Conservation (phyloP, 1,140 invertebrate species). For the Leptoteleia sp. region DNA sequence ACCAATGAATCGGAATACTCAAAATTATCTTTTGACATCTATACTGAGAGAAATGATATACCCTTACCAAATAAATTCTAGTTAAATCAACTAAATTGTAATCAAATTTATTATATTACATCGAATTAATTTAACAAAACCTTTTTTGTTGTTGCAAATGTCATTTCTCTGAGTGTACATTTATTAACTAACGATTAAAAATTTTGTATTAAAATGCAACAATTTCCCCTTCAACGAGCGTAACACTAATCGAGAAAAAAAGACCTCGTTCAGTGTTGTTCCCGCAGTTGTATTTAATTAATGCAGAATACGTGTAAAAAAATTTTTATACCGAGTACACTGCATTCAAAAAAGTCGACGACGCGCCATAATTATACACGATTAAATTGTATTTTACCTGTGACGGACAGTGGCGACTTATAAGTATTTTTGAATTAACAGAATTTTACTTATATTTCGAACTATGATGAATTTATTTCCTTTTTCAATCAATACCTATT, state of each 20-base stretch:
- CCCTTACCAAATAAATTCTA: too few relatives aligned
- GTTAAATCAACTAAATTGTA: too few relatives aligned
- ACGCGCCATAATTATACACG: conserved; percentile 69
- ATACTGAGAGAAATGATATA: background rate
- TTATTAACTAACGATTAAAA: too few relatives aligned
- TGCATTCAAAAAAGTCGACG: conserved; percentile 57
- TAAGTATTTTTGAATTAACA: conserved; percentile 61
- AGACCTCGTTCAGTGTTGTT: too few relatives aligned
- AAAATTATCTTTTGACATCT: conserved; percentile 9
- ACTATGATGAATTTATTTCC: background rate
- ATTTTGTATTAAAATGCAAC: too few relatives aligned
- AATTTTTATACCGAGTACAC: conserved; percentile 41
- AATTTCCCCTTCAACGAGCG: too few relatives aligned
- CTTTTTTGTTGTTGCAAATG: too few relatives aligned
- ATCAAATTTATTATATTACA: too few relatives aligned
- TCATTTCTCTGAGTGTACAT: too few relatives aligned
- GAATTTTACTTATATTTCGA: conserved; percentile 23
- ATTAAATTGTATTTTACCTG: conserved; percentile 30
- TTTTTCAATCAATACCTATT: background rate
- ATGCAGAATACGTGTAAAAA: conserved; percentile 17
- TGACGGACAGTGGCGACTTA: conserved; percentile 40
- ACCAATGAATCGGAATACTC: conserved; percentile 49
- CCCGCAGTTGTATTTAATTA: conserved; percentile 58
- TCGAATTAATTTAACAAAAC: too few relatives aligned
- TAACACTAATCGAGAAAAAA: too few relatives aligned